phyloP scores from a whole-genome alignment of 2,113 vertebrate genomes.

The Smithornis capensis region DNA sequence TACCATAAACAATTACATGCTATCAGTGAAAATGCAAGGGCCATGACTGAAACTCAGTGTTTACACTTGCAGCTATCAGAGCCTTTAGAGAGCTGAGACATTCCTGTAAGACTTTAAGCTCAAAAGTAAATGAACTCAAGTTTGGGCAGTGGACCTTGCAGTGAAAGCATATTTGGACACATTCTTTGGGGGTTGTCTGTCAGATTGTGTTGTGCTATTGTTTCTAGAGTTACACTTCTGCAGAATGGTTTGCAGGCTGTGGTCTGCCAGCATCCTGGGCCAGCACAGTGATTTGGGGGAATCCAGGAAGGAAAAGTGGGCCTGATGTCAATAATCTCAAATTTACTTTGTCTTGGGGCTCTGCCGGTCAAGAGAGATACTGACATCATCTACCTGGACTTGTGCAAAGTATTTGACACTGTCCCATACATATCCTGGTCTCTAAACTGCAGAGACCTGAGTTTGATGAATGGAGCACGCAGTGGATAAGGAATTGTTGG shows the following conservation, averaged over 20 bases:
- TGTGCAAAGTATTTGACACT: background rate
- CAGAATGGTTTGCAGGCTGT: background rate
- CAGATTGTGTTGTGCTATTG: background rate
- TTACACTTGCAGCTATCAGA: background rate
- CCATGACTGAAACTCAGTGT: background rate
- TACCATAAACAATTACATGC: background rate
- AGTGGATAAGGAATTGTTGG: background rate
- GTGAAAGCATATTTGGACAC: background rate
- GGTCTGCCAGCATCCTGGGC: background rate
- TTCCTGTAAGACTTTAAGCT: background rate
- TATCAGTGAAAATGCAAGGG: background rate
- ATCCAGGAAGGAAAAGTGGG: background rate
- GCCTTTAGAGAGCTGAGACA: background rate
- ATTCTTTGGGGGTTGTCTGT: background rate
- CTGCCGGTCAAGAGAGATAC: background rate
- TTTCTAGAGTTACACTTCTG: background rate
- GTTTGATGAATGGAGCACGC: background rate
- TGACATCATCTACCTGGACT: no score
- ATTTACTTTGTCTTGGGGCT: background rate
- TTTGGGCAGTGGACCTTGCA: background rate
- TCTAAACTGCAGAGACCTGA: background rate
- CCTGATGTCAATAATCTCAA: background rate
- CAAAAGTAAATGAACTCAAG: conserved; percentile 20
- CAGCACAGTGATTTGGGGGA: background rate
- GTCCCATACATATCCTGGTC: background rate